A percentile compares a stretch with the other conserved stretches of the same genome.
These are phyloP conservation scores for Colletes collaris DNA, from an alignment of 2,888 invertebrate species.

Conservation along the genomic window DNA sequence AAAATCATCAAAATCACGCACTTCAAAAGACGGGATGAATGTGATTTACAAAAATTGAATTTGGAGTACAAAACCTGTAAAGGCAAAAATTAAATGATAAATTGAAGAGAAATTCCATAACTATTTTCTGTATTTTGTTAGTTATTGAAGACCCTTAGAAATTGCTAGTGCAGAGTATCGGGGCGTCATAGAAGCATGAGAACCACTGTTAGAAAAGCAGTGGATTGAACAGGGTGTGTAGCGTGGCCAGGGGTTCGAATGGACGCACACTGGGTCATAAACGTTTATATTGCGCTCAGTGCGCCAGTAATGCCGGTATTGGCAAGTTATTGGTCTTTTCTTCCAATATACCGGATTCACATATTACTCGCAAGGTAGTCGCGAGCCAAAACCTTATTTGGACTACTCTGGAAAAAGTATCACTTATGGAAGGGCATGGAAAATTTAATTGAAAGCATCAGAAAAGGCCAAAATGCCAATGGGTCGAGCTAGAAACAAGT, in stretches of 20 bases:
- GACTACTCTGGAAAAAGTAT: constrained; percentile 76
- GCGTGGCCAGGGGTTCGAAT: constrained; percentile 68
- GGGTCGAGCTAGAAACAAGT: constrained; percentile 62
- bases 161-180: too few relatives aligned
- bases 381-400: constrained; percentile 65
- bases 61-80: too few relatives aligned
- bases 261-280: constrained; percentile 80
- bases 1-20: too few relatives aligned
- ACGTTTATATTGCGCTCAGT: constrained; percentile 82
- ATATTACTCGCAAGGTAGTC: constrained; percentile 64
- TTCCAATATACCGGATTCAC: constrained; percentile 36
- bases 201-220: constrained; percentile 64
- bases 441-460: constrained; percentile 80
- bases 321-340: constrained; percentile 81
- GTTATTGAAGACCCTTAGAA: too few relatives aligned
- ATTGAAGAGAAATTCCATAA: too few relatives aligned
- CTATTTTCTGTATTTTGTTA: too few relatives aligned
- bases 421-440: constrained; percentile 61
- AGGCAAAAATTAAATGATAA: too few relatives aligned
- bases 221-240: constrained; percentile 59
- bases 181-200: constrained; percentile 46
- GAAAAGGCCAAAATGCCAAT: constrained; percentile 41
- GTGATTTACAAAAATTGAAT: too few relatives aligned
- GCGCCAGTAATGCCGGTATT: constrained; percentile 81
- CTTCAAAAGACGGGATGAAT: too few relatives aligned